Evolutionary conservation across 2,113 vertebrate species (phyloP), one percentile per base, ranked within the genome.

Genomic region (Alexandromys fortis): DNA sequence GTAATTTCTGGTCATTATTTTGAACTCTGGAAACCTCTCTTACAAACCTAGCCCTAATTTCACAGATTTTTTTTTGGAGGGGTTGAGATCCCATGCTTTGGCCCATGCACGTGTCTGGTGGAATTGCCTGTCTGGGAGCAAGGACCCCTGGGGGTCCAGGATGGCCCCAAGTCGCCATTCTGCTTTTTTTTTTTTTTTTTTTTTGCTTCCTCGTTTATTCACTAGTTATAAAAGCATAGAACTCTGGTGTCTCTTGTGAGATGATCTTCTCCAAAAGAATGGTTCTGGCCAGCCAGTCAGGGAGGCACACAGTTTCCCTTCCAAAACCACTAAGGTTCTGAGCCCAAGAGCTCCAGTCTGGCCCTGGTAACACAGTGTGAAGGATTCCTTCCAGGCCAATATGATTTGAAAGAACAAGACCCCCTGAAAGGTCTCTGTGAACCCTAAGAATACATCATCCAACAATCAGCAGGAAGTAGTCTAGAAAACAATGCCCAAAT

Each of bases 181-280:
- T 76, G 3, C 42, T 24, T 21, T 10, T 4, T 86, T n/a, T 5
- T 4, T 86, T n/a, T 5, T 4, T 86, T n/a, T 5, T n/a, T n/a
- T 4, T 86, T n/a, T 5, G 38, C 47, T 55, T 30, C 11, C 35
- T 2, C 14, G 0, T 45, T 47, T 79, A 38, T 38, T 78, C 38
- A 52, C 72, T 75, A 2, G 12, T 63, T 85, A 28, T 28, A 35
- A 38, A 58, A 35, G 35, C 49, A 38, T 7, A 28, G 65, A 11
- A 3, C 11, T 8, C 13, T 47, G 7, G 35, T 24, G 65, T 17
- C 28, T 30, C 5, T 47, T 61, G 22, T 42, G 16, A 65, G 19
- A 72, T 76, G 16, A 3, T 68, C 5, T 65, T 95, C 92, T 96
- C 90, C 35, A 65, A 91, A 49, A 86, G 35, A 61, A 13, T 17